phyloP scores from a whole-genome alignment of 2,113 vertebrate genomes.

The Mormyrus iriodes region DNA sequence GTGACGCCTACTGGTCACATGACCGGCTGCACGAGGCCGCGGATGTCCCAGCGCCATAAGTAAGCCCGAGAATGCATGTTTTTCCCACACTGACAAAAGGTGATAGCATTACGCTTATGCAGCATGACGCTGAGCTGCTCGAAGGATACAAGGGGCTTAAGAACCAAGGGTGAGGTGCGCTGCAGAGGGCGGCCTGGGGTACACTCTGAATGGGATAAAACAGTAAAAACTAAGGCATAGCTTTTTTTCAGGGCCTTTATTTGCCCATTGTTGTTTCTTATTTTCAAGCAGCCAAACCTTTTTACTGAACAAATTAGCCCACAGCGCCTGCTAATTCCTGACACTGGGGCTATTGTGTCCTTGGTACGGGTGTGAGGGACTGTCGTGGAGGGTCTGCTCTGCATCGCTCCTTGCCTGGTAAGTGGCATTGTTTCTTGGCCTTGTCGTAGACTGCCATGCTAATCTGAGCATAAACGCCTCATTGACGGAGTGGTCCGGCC shows the following conservation, averaged over 20 bases:
- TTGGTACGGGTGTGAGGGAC: background rate
- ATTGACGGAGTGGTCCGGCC: background rate
- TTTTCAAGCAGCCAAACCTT: background rate
- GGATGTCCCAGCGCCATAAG: background rate
- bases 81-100: background rate
- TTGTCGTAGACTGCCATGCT: constrained; percentile 16
- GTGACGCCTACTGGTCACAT: background rate
- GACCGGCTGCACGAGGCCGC: background rate
- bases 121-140: background rate
- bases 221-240: background rate
- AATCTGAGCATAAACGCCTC: constrained; percentile 26
- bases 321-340: background rate
- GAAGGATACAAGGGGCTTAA: background rate
- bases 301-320: background rate
- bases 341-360: background rate
- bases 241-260: background rate
- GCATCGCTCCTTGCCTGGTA: background rate
- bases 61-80: background rate
- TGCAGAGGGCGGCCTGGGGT: background rate
- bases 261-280: background rate
- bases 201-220: background rate
- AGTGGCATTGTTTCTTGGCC: constrained; percentile 17
- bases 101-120: background rate
- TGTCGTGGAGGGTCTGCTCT: background rate
- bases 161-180: background rate